These are phyloP conservation scores for Pseudachorutes palmiensis DNA, from an alignment of 1,140 invertebrate species.

Conservation along the genomic window DNA sequence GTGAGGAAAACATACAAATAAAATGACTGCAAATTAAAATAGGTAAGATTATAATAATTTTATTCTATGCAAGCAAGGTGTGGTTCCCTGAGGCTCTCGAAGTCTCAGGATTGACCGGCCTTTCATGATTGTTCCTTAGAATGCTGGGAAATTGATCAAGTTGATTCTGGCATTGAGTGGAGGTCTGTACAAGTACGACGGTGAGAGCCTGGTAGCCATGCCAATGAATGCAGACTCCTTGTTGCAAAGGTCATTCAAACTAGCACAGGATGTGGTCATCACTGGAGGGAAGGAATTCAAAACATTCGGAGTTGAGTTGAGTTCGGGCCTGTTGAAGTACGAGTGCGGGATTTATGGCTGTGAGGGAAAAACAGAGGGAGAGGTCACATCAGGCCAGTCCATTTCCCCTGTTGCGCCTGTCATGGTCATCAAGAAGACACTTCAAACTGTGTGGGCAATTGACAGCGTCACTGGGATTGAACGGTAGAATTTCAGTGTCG, in stretches of 20 bases:
- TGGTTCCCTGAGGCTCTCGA: no score
- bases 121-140: no score
- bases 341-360: slow-evolving; percentile 68
- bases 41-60: no score
- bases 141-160: slow-evolving; percentile 73
- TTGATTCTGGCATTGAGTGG: slow-evolving; percentile 87
- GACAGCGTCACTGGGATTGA: slow-evolving; percentile 72
- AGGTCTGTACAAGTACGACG: slow-evolving; percentile 82
- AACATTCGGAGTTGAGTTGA: slow-evolving; percentile 59
- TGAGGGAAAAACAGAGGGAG: slow-evolving; percentile 47
- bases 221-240: slow-evolving; percentile 76
- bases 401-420: slow-evolving; percentile 60
- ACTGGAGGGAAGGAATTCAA: slow-evolving; percentile 61
- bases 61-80: no score
- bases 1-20: no score
- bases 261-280: slow-evolving; percentile 76
- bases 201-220: slow-evolving; percentile 72
- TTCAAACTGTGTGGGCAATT: slow-evolving; percentile 76
- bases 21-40: no score
- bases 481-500: slow-evolving; percentile 94
- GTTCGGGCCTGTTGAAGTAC: slow-evolving; percentile 66
- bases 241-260: slow-evolving; percentile 66
- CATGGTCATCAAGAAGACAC: slow-evolving; percentile 66
- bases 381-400: slow-evolving; percentile 37
- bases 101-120: no score